Percentiles rank a stretch among this genome's conserved stretches.
phyloP scores from a whole-genome alignment of 2,113 vertebrate species.

The Mionectes macconnelli region DNA sequence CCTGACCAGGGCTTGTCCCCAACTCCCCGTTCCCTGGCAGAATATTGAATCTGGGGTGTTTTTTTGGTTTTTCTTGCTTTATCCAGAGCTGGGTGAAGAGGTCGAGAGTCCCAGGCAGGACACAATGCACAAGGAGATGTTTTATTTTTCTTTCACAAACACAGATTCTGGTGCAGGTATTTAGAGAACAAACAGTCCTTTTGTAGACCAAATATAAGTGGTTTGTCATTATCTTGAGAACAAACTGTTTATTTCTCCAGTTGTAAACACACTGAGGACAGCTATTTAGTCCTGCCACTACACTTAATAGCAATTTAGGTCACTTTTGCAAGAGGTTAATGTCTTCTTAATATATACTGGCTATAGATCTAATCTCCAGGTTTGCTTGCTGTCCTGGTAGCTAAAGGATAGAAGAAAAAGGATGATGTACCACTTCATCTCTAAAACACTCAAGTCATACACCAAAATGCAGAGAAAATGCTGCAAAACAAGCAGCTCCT shows the following conservation, averaged over 20 bases:
- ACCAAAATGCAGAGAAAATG: background rate
- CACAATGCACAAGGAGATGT: background rate
- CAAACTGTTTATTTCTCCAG: constrained; percentile 57
- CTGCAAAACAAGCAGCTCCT: background rate
- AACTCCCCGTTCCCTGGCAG: background rate
- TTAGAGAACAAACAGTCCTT: constrained; percentile 60
- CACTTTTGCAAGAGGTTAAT: constrained; percentile 20
- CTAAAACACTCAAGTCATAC: background rate
- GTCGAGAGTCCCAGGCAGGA: background rate
- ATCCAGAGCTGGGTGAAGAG: background rate
- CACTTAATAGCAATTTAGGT: constrained; percentile 61
- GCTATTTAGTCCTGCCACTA: constrained; percentile 3
- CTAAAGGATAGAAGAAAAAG: background rate
- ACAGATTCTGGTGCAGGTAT: constrained; percentile 41
- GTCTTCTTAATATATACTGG: background rate
- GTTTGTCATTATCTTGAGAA: constrained; percentile 62
- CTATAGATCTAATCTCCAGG: background rate
- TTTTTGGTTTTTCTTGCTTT: background rate
- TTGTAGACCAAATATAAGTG: constrained; percentile 61
- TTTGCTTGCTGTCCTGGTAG: background rate
- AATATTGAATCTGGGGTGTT: background rate
- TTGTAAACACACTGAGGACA: constrained; percentile 51
- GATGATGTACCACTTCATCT: background rate
- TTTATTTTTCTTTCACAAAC: constrained; percentile 3
- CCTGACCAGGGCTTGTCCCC: background rate